Evolutionary conservation across 2,797 vertebrate genomes (phyloP).

Genomic region (Chanos chanos): DNA sequence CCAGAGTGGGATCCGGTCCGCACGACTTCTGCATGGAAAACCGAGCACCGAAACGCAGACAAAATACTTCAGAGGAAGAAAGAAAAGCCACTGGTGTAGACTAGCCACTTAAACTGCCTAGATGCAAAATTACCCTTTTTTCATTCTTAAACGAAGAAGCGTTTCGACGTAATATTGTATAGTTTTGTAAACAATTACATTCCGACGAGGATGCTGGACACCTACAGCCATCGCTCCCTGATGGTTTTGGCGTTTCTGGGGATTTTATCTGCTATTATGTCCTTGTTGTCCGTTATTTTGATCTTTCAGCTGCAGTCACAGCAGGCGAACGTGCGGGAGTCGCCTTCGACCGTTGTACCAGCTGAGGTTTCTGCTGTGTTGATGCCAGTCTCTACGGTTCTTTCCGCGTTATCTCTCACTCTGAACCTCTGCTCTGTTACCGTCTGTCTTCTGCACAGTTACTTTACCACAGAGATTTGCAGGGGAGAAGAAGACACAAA

Average conservation of each 20-base stretch:
- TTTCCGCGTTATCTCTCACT: constrained; percentile 79
- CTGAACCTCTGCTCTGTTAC: constrained; percentile 79
- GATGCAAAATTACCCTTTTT: no score
- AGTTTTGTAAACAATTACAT: neutral
- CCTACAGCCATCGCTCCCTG: constrained; percentile 76
- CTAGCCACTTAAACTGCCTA: no score
- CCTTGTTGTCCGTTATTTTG: constrained; percentile 78
- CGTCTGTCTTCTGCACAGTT: constrained; percentile 84
- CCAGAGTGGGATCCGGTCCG: constrained; percentile 28
- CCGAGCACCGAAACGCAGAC: no score
- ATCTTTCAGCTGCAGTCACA: constrained; percentile 83
- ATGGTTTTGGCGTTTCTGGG: constrained; percentile 72
- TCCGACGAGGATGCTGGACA: constrained; percentile 61
- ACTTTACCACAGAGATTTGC: constrained; percentile 80
- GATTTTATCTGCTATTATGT: constrained; percentile 79
- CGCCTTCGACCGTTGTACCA: constrained; percentile 54
- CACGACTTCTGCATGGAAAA: constrained; percentile 9
- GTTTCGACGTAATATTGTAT: neutral
- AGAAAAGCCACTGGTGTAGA: no score
- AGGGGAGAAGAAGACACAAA: constrained; percentile 68
- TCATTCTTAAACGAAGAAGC: no score
- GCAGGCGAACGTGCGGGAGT: constrained; percentile 56
- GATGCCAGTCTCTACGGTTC: constrained; percentile 75
- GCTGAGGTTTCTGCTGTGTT: constrained; percentile 64
- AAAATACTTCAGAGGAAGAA: no score